Evolutionary conservation across 2,888 invertebrate genomes (phyloP).

Genomic region (Pedicia rivosa): DNA sequence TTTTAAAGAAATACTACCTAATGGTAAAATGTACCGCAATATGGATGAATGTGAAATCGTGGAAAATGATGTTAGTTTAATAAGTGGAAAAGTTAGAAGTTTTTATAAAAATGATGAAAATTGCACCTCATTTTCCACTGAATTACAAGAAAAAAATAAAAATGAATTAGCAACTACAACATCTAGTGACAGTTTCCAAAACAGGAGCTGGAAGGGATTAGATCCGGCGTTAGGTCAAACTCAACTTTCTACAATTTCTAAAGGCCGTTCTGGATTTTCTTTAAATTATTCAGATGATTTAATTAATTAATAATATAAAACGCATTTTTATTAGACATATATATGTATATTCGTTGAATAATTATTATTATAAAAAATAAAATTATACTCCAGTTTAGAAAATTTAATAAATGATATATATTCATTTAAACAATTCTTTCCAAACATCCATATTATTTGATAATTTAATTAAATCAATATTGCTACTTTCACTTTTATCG

Average conservation of each 20-base stretch:
- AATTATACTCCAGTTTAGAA: too few relatives aligned
- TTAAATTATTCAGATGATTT: slow-evolving; percentile 47
- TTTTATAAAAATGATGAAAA: slow-evolving; percentile 5
- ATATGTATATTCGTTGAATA: too few relatives aligned
- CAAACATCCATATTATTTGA: too few relatives aligned
- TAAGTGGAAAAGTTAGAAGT: slow-evolving; percentile 53
- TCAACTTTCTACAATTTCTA: slow-evolving; percentile 45
- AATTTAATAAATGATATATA: too few relatives aligned
- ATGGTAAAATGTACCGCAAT: slow-evolving; percentile 35
- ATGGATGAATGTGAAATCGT: slow-evolving; percentile 31
- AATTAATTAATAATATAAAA: too few relatives aligned
- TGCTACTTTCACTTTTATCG: too few relatives aligned
- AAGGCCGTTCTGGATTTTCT: slow-evolving; percentile 65
- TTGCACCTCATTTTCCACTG: slow-evolving; percentile 3
- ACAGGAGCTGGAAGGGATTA: slow-evolving; percentile 70
- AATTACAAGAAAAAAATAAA: slow-evolving; percentile 16
- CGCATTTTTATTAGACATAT: too few relatives aligned
- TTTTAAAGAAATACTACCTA: slow-evolving; percentile 56
- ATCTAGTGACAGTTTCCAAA: slow-evolving; percentile 26
- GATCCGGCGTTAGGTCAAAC: slow-evolving; percentile 65
- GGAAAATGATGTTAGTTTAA: slow-evolving; percentile 50
- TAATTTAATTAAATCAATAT: too few relatives aligned
- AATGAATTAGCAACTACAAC: slow-evolving; percentile 19
- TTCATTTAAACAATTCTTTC: too few relatives aligned
- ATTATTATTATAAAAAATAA: too few relatives aligned